These are phyloP conservation scores for Eudorcas thomsonii DNA, from an alignment of 2,113 vertebrate genomes.

Conservation along the genomic window DNA sequence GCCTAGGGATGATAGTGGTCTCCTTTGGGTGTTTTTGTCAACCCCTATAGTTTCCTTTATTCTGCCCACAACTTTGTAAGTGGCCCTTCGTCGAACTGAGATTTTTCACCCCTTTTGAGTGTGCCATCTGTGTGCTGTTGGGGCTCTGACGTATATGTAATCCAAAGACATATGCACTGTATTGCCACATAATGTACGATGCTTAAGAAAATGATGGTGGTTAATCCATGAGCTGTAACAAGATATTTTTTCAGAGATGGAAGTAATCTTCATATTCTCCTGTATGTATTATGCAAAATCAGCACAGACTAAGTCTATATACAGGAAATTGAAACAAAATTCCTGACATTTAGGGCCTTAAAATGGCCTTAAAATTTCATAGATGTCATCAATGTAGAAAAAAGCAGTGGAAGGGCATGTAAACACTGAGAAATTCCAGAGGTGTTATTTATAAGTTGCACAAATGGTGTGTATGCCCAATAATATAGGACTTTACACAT, in stretches of 20 bases:
- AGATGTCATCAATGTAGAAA: background rate
- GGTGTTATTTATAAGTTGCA: background rate
- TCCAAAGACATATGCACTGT: background rate
- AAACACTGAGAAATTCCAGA: background rate
- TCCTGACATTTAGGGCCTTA: background rate
- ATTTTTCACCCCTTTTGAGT: background rate
- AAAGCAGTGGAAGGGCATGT: background rate
- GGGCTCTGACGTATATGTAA: background rate
- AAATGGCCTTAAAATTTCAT: constrained; percentile 3
- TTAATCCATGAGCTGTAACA: background rate
- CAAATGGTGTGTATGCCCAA: background rate
- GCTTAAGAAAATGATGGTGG: background rate
- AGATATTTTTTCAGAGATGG: constrained; percentile 22
- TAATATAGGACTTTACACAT: background rate
- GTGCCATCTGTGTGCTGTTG: background rate
- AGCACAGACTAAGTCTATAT: background rate
- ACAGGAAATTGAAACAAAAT: background rate
- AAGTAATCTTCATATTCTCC: background rate
- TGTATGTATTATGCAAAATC: background rate
- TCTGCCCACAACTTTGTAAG: background rate
- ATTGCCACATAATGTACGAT: background rate
- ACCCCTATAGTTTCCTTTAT: background rate
- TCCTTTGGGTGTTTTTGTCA: background rate
- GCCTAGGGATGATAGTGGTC: background rate
- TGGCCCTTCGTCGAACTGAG: background rate